phyloP scores from a whole-genome alignment of 2,797 vertebrate species.

The Rachycentron canadum region DNA sequence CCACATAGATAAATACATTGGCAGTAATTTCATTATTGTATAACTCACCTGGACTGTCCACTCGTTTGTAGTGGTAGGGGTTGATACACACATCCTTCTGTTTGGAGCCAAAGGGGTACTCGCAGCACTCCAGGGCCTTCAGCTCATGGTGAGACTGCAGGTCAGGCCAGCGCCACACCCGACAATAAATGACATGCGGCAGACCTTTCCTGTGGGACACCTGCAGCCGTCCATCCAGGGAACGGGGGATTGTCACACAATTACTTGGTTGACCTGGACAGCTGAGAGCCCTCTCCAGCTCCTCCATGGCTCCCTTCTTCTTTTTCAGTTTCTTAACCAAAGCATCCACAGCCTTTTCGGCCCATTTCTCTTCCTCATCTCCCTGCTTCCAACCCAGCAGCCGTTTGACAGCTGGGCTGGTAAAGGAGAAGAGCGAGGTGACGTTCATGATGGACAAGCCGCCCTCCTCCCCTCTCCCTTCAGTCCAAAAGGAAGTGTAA shows the following conservation, averaged over 20 bases:
- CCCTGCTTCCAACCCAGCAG: constrained; percentile 98
- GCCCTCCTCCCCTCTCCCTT: constrained; percentile 62
- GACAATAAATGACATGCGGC: constrained; percentile 95
- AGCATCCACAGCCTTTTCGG: constrained; percentile 96
- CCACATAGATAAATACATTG: background rate
- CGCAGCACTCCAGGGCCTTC: constrained; percentile 96
- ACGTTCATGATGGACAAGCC: constrained; percentile 89
- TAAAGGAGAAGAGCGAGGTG: constrained; percentile 97
- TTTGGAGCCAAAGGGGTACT: constrained; percentile 97
- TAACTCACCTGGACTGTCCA: constrained; percentile 95
- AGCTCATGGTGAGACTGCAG: constrained; percentile 98
- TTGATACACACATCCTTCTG: constrained; percentile 99
- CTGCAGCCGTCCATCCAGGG: constrained; percentile 94
- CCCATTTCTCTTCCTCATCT: constrained; percentile 98
- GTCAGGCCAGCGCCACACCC: constrained; percentile 98
- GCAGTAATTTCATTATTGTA: background rate
- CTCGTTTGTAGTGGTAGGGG: constrained; percentile 98
- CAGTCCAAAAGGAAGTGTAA: constrained; percentile 51
- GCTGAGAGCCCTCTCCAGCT: constrained; percentile 93
- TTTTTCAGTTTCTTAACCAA: constrained; percentile 96
- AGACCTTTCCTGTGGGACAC: constrained; percentile 97
- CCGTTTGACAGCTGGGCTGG: constrained; percentile 96
- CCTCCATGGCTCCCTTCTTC: constrained; percentile 96
- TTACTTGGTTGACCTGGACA: constrained; percentile 95
- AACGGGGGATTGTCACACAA: constrained; percentile 97